Evolutionary conservation across 2,888 invertebrate genomes (phyloP).

Genomic region (Erebia epiphron): DNA sequence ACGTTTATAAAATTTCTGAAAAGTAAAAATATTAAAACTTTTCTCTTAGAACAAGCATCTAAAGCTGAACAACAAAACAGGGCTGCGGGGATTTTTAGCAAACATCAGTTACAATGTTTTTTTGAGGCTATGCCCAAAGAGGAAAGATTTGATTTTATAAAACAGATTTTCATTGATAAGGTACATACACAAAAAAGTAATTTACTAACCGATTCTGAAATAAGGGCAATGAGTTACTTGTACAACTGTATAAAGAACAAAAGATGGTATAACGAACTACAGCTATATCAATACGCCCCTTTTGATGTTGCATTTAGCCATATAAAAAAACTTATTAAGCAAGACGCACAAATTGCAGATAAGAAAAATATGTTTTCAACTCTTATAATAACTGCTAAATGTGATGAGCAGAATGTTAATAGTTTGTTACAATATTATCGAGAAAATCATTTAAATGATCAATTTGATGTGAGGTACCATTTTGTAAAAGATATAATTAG

Average conservation of each 20-base stretch:
- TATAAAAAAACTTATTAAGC: slow-evolving; percentile 54
- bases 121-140: slow-evolving; percentile 54
- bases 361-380: slow-evolving; percentile 51
- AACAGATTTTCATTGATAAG: slow-evolving; percentile 57
- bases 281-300: slow-evolving; percentile 60
- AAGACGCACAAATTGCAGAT: slow-evolving; percentile 51
- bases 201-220: slow-evolving; percentile 42
- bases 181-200: slow-evolving; percentile 40
- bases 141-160: slow-evolving; percentile 59
- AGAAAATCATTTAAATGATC: slow-evolving; percentile 52
- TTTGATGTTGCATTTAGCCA: slow-evolving; percentile 59
- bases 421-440: slow-evolving; percentile 53
- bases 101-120: slow-evolving; percentile 50
- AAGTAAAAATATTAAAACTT: slow-evolving; percentile 54
- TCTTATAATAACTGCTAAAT: slow-evolving; percentile 49
- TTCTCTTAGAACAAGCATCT: slow-evolving; percentile 49
- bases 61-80: slow-evolving; percentile 22
- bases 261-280: slow-evolving; percentile 38
- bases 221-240: slow-evolving; percentile 44
- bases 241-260: slow-evolving; percentile 29
- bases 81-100: slow-evolving; percentile 39
- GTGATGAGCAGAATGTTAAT: slow-evolving; percentile 48
- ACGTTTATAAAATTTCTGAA: slow-evolving; percentile 62
- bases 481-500: slow-evolving; percentile 51
- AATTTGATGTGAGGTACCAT: slow-evolving; percentile 40